Conservation (phyloP, 2,113 vertebrate species). For the Psittacus erithacus region DNA sequence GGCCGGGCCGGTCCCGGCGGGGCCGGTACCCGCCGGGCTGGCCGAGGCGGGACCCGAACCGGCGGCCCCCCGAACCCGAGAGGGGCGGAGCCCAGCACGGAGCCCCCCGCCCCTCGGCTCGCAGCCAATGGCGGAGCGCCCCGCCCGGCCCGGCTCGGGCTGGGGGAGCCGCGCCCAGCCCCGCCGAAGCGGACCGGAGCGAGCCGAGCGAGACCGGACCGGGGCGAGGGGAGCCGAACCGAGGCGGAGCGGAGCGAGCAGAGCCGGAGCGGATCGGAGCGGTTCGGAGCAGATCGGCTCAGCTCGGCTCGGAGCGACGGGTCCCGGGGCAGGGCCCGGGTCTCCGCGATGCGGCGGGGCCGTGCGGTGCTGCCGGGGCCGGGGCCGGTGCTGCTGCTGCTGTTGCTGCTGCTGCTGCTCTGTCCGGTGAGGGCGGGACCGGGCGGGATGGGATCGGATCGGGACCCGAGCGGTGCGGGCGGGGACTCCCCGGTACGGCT, state of each 20-base stretch:
- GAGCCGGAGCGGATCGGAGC: not conserved
- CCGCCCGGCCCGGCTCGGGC: not conserved
- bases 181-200: not conserved
- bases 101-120: accelerated
- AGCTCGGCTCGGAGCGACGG: not conserved
- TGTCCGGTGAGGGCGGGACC: not conserved
- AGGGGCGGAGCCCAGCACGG: accelerated
- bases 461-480: not conserved
- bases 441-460: not conserved
- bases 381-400: not conserved
- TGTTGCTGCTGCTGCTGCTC: not conserved
- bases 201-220: not conserved
- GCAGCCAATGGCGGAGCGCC: not conserved
- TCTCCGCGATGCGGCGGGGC: not conserved
- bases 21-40: too few relatives aligned
- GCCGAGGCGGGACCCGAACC: not conserved
- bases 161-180: not conserved
- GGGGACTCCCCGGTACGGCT: not conserved
- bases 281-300: not conserved
- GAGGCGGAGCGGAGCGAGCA: too few relatives aligned
- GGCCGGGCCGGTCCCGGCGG: accelerated
- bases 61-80: accelerated
- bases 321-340: not conserved
- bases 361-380: not conserved
- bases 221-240: not conserved